Conservation (phyloP, 2,888 invertebrate species). For the Bombyx huttoni region DNA sequence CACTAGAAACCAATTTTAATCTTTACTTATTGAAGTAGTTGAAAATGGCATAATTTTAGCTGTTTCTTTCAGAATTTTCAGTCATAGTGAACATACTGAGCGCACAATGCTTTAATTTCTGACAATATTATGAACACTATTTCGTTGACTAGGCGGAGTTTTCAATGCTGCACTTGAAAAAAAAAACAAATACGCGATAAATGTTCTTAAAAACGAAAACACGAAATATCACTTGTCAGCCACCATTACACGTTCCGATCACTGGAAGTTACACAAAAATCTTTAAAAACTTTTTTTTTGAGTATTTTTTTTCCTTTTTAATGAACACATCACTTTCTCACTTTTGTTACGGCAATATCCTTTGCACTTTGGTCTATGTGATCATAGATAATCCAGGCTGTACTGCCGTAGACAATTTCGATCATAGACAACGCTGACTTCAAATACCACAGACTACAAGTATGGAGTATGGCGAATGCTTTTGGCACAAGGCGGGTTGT, state of each 20-base stretch:
- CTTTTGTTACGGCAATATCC: slow-evolving; percentile 11
- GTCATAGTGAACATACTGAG: no score
- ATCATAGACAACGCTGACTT: neutral
- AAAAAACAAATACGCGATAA: neutral
- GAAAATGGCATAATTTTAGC: no score
- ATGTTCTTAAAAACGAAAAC: neutral
- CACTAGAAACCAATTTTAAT: no score
- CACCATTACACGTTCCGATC: slow-evolving; percentile 33
- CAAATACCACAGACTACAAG: slow-evolving; percentile 1
- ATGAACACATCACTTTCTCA: slow-evolving; percentile 52
- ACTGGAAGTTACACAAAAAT: slow-evolving; percentile 42
- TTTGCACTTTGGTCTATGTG: neutral
- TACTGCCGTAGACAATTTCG: neutral
- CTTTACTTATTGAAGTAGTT: no score
- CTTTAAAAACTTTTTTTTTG: slow-evolving; percentile 32
- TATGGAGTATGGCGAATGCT: neutral
- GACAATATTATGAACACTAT: slow-evolving; percentile 25
- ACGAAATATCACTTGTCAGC: slow-evolving; percentile 61
- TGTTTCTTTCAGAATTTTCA: no score
- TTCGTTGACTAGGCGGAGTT: slow-evolving; percentile 64
- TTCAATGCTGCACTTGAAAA: slow-evolving; percentile 21
- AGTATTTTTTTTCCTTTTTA: slow-evolving; percentile 42
- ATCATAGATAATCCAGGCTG: neutral
- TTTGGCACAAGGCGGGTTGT: slow-evolving; percentile 10
- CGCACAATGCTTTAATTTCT: no score